Evolutionary conservation across 1,140 invertebrate species (phyloP), one percentile per base, ranked within the genome.

Genomic region (Acromyrmex echinatior): DNA sequence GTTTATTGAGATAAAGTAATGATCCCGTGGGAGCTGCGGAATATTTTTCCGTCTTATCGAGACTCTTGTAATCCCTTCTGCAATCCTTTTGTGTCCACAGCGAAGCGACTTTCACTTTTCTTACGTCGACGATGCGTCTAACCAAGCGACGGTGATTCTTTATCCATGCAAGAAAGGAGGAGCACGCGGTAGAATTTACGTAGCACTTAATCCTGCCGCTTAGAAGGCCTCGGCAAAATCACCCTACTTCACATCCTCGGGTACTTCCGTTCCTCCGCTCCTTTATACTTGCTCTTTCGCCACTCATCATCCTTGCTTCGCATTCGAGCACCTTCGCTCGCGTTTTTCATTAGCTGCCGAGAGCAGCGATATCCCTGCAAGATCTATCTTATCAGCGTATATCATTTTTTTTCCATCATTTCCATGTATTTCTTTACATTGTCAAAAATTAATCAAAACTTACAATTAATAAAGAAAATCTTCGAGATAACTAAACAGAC

Each of bases 131-230:
- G 77, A 86, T 91, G 90, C 87, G 89, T 92, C 92, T 93, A 93
- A 93, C 91, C 90, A 86, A 92, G 90, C 90, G 62, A 16, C 88
- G 81, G 91, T 90, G 89, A 94, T 94, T 94, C 91, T 95, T 95
- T 94, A 94, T 93, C 91, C 91, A 45, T 74, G 70, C 80, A 58
- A 63, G 86, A 62, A 87, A 84, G 86, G 91, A 88, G 84, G 56
- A 76, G 88, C 62, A 66, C 74, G 70, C 76, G 86, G 89, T 91
- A 94, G 92, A 94, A 95, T 95, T 95, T 94, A 94, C 94, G 93
- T 94, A 94, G 94, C 94, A 93, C 94, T 95, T 95, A 95, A 95
- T 95, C 94, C 93, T 70, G 78, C 90, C 90, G 93, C 93, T 95
- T 95, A 94, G 92, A 93, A 81, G 94, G 91, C 91, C 94, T 92